phyloP scores from a whole-genome alignment of 2,113 vertebrate species.

The Equus quagga region DNA sequence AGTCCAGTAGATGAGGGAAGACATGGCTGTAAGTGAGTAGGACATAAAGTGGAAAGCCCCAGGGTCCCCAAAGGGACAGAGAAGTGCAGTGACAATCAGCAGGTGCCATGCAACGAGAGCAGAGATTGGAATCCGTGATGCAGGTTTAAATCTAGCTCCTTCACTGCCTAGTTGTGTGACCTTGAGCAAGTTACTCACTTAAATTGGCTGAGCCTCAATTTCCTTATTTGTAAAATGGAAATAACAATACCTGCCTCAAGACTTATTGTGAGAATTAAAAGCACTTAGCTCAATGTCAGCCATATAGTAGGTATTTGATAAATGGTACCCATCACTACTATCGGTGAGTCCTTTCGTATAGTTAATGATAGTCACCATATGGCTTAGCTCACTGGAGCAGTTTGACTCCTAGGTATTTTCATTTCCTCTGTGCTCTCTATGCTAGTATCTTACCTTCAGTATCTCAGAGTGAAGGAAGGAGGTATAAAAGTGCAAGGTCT shows the following conservation, averaged over 20 bases:
- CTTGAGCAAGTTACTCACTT: not conserved
- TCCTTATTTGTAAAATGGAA: constrained; percentile 38
- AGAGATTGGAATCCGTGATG: not conserved
- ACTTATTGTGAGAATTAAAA: not conserved
- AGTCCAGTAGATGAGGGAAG: not conserved
- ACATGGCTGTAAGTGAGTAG: not conserved
- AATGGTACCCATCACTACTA: not conserved
- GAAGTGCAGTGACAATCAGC: not conserved
- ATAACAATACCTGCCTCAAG: not conserved
- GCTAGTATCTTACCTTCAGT: not conserved
- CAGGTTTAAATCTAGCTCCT: not conserved
- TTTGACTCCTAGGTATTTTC: not conserved
- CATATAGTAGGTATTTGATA: not conserved
- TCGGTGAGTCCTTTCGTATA: not conserved
- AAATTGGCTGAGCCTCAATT: not conserved
- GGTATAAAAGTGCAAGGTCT: not conserved
- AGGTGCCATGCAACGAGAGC: not conserved
- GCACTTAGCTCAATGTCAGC: not conserved
- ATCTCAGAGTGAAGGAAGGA: not conserved
- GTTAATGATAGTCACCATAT: not conserved
- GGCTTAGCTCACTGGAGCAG: not conserved
- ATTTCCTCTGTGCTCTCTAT: not conserved
- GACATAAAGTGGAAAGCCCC: not conserved
- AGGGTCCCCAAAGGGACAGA: not conserved
- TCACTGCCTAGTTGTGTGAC: not conserved